Conservation (phyloP, 30 jellyfish, hydroid and myxozoan genomes). For the Pelagia noctiluca region DNA sequence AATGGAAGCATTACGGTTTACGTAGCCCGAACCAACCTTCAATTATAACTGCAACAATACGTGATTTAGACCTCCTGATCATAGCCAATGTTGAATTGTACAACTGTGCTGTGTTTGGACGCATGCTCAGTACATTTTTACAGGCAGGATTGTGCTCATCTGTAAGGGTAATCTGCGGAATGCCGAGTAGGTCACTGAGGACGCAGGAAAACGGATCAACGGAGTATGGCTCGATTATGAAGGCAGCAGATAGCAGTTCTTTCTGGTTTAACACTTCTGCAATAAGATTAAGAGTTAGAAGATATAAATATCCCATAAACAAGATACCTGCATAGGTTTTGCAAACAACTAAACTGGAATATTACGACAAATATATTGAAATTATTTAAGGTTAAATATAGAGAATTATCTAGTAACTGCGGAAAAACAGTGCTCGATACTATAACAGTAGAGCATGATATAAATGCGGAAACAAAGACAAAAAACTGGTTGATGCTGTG, state of each 20-base stretch:
- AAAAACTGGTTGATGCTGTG: no score
- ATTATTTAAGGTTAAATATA: no score
- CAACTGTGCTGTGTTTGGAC: conserved; percentile 79
- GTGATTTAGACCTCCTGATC: conserved; percentile 68
- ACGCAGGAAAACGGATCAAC: conserved; percentile 79
- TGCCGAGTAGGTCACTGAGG: conserved; percentile 78
- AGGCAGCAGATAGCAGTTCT: conserved; percentile 66
- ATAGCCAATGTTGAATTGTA: conserved; percentile 65
- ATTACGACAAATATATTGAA: no score
- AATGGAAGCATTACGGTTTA: no score
- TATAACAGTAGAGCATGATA: no score
- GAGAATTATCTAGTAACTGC: no score
- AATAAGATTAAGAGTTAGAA: not conserved
- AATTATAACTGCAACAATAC: conserved; percentile 76
- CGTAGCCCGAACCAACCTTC: conserved; percentile 75
- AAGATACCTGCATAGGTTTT: no score
- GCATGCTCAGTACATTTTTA: conserved; percentile 80
- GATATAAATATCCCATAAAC: no score
- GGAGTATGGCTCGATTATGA: conserved; percentile 69
- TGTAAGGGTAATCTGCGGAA: conserved; percentile 76
- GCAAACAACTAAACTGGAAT: no score
- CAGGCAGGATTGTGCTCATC: conserved; percentile 80
- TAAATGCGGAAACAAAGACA: no score
- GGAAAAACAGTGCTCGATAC: no score
- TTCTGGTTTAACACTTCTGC: conserved; percentile 35